phyloP scores from a whole-genome alignment of 2,113 vertebrate genomes.

The Centropristis striata region DNA sequence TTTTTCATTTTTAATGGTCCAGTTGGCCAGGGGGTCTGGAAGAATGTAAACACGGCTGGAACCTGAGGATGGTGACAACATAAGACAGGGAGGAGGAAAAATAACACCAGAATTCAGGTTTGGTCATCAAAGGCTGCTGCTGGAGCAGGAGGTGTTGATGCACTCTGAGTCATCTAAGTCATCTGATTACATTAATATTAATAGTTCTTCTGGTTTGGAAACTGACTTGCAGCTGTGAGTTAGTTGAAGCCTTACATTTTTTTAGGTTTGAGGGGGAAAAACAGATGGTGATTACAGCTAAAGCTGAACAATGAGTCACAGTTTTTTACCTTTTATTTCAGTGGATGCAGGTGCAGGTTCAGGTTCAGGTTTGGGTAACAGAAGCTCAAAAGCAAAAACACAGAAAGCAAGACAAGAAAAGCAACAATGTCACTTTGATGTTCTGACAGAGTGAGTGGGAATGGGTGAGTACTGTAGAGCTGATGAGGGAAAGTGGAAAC shows the following conservation, averaged over 20 bases:
- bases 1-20: constrained; percentile 62
- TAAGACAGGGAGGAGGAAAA: constrained; percentile 21
- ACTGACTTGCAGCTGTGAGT: neutral
- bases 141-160: neutral
- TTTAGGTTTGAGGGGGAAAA: neutral
- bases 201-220: neutral
- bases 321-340: neutral
- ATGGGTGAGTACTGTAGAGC: neutral
- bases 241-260: neutral
- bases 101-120: neutral
- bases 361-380: neutral
- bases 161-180: neutral
- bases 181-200: neutral
- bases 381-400: constrained; percentile 6
- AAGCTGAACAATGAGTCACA: constrained; percentile 3
- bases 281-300: neutral
- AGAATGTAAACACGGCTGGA: constrained; percentile 58
- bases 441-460: neutral
- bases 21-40: constrained; percentile 38
- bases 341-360: neutral
- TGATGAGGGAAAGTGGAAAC: neutral
- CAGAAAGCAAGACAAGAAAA: neutral
- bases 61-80: constrained; percentile 33
- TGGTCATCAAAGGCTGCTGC: neutral
- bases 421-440: neutral